Base-by-base conservation (phyloP, 2,888 invertebrate genomes). In the Neelides folsomi region DNA sequence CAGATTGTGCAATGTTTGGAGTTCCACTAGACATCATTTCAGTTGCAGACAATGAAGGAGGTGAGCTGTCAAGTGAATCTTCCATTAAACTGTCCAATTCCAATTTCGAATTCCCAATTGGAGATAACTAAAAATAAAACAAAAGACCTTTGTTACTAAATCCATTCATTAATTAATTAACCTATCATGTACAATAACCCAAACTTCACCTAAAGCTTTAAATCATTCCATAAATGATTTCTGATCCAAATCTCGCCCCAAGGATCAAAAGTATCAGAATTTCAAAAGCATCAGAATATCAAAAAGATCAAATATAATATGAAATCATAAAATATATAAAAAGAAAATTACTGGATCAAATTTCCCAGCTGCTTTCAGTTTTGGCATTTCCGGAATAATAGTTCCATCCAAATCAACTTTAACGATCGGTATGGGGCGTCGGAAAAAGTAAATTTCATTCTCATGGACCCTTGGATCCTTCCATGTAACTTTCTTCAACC, bases 371-470 rank as follows among this genome's bases (percentile, higher is more conserved):
- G 47, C 43, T 51, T 58, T 62, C 35, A 57, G 19, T 42, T 55
- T 55, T 36, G 57, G 53, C 50, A 55, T 55, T 51, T 58, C 55
- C 5, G 53, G 57, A n/a, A 62, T 51, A 10, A 59, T 54, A 10
- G 56, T 55, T 7, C 62, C 62, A 41, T 63, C 60, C 13, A 54
- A 16, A 42, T 63, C 63, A 16, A 62, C 60, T 49, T 55, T 54
- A 15, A 48, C 53, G 18, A 60, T 49, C 9, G 55, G 52, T 41
- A 82, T 77, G 5, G 79, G 74, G 63, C 76, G 73, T 50, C 82
- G 79, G 72, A 90, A 89, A 71, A 80, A 83, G 68, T 84, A 86
- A 47, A 85, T 76, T 72, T 98, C 97, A 72, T 98, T 97, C 47
- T 89, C 83, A n/a, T 83, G 86, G 40, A 95, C 93, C 41, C 68